Evolutionary conservation across 1,140 invertebrate species (phyloP).

Genomic region (Coptotermes formosanus): DNA sequence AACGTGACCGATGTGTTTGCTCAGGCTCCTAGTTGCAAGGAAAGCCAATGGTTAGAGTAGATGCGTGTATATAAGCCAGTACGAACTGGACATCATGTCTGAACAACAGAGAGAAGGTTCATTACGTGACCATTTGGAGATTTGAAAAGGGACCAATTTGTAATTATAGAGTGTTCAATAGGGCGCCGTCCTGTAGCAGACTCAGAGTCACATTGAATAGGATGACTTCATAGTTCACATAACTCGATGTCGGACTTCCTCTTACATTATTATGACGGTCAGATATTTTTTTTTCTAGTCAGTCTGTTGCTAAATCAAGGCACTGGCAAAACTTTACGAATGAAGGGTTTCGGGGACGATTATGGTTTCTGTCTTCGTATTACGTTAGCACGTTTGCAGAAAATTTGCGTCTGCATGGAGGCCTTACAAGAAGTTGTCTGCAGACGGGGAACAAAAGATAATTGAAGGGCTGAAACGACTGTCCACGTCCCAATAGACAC

Average conservation of each 20-base stretch:
- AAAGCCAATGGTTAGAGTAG: background rate
- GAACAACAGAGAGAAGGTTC: conserved; percentile 27
- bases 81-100: conserved; percentile 10
- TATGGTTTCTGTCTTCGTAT: background rate
- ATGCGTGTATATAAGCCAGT: background rate
- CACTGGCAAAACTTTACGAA: background rate
- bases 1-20: background rate
- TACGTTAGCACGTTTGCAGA: background rate
- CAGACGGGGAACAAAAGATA: too few species aligned
- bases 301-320: background rate
- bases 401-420: background rate
- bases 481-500: too few species aligned
- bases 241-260: background rate
- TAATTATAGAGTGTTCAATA: conserved; percentile 35
- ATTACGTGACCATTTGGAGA: conserved; percentile 35
- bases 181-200: background rate
- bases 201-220: conserved; percentile 5
- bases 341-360: background rate
- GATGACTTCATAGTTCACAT: conserved; percentile 14
- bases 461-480: too few species aligned
- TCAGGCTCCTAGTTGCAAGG: background rate
- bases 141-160: conserved; percentile 36
- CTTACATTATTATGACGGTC: conserved; percentile 1
- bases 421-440: too few species aligned
- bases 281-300: background rate